Conservation (phyloP, 2,797 vertebrate genomes). For the Hephaestus fuliginosus region DNA sequence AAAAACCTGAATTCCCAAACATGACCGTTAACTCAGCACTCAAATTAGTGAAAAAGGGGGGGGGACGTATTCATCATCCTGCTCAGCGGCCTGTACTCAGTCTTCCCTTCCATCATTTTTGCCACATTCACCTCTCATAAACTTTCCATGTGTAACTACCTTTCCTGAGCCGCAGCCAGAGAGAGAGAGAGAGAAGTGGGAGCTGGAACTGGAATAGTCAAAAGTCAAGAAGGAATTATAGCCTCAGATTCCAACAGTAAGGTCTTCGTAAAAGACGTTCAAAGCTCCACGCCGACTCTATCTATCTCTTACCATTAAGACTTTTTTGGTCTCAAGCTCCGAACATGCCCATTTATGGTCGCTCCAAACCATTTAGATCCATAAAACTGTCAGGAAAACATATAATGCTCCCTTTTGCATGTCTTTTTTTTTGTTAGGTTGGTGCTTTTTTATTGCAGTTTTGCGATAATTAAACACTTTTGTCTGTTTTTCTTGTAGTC, state of each 20-base stretch:
- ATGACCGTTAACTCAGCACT: background rate
- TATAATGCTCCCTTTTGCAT: constrained; percentile 16
- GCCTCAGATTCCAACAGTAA: constrained; percentile 36
- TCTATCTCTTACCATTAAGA: constrained; percentile 13
- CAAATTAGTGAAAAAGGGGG: background rate
- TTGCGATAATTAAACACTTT: constrained; percentile 20
- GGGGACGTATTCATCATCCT: background rate
- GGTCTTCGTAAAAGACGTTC: constrained; percentile 39
- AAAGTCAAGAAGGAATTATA: constrained; percentile 51
- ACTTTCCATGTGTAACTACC: constrained; percentile 42
- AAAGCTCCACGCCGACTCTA: constrained; percentile 33
- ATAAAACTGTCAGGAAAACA: constrained; percentile 68
- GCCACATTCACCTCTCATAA: constrained; percentile 37
- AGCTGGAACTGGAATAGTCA: constrained; percentile 53
- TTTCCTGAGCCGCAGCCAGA: constrained; percentile 52
- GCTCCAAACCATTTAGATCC: constrained; percentile 43
- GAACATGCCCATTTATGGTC: constrained; percentile 71
- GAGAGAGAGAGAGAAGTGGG: constrained; percentile 9
- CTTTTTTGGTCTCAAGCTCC: constrained; percentile 37
- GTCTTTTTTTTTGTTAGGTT: constrained; percentile 17
- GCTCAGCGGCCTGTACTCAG: background rate
- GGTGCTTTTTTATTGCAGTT: constrained; percentile 43
- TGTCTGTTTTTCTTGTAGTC: constrained; percentile 8
- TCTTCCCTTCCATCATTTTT: constrained; percentile 32
- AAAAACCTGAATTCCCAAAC: background rate